phyloP scores from a whole-genome alignment of 2,113 vertebrate genomes.

The Mohoua ochrocephala region DNA sequence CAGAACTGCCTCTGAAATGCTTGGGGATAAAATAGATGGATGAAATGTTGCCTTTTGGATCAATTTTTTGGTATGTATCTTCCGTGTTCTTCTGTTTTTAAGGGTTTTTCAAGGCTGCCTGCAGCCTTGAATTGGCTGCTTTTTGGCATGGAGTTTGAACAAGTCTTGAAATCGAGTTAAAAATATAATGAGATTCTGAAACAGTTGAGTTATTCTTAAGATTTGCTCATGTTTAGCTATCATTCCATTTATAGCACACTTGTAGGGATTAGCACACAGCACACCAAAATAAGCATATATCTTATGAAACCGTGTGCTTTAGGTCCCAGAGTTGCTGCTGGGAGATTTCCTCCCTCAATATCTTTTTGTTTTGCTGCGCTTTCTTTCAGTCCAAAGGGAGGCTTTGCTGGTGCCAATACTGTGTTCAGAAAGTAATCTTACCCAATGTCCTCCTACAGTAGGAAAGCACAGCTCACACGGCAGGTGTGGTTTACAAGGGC shows the following conservation, averaged over 20 bases:
- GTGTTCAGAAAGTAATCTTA: neutral
- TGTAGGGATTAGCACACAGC: neutral
- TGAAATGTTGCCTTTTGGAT: neutral
- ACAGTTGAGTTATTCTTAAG: neutral
- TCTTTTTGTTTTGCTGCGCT: neutral
- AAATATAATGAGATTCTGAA: neutral
- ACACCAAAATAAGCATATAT: neutral
- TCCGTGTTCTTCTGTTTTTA: neutral
- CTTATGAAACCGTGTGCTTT: neutral
- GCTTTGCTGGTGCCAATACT: neutral
- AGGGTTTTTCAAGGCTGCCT: neutral
- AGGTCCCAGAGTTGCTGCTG: neutral
- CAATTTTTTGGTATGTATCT: neutral
- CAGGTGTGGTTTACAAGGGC: neutral
- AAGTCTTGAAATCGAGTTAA: neutral
- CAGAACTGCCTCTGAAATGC: neutral
- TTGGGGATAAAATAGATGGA: neutral
- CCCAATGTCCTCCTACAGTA: neutral
- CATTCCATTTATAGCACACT: neutral
- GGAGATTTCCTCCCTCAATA: neutral
- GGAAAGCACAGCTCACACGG: neutral
- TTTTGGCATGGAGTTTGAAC: neutral
- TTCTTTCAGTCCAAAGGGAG: neutral
- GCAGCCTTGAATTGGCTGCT: neutral
- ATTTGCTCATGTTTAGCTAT: neutral